A percentile compares a stretch with the other conserved stretches of the same genome.
These are phyloP conservation scores for Setophaga coronata DNA, from an alignment of 2,113 vertebrate genomes.

Conservation along the genomic window DNA sequence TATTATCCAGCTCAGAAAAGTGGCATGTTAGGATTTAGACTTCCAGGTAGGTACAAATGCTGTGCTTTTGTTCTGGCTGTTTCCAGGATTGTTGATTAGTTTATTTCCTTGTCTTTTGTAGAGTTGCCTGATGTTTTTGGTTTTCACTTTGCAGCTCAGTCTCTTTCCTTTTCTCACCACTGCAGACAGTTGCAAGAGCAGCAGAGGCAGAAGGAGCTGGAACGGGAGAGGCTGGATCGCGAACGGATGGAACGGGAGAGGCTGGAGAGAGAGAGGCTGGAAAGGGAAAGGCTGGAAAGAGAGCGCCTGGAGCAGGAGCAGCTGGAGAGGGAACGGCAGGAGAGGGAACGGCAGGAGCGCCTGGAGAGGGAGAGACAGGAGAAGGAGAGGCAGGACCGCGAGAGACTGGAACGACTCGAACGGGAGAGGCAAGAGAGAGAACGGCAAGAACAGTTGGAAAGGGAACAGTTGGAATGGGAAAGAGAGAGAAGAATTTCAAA, in stretches of 20 bases:
- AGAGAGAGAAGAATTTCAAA: constrained; percentile 87
- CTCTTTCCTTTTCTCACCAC: background rate
- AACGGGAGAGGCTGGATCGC: constrained; percentile 78
- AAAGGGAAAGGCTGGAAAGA: constrained; percentile 80
- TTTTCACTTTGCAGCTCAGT: background rate
- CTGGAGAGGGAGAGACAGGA: constrained; percentile 79
- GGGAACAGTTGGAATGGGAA: constrained; percentile 86
- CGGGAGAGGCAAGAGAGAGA: constrained; percentile 76
- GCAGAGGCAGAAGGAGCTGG: constrained; percentile 90
- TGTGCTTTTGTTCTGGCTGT: background rate
- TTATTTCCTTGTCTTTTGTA: background rate
- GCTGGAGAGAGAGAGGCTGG: constrained; percentile 79
- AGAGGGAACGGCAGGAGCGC: constrained; percentile 74
- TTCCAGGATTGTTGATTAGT: background rate
- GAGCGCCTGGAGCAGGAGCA: constrained; percentile 83
- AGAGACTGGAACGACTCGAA: constrained; percentile 70
- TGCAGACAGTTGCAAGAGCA: constrained; percentile 93
- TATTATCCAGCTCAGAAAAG: background rate
- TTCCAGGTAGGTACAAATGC: background rate
- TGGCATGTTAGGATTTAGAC: background rate
- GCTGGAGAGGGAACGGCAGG: constrained; percentile 75
- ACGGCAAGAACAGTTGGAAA: constrained; percentile 77
- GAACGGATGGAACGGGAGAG: constrained; percentile 80
- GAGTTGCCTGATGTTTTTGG: background rate
- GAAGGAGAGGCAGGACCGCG: constrained; percentile 74